Base-by-base conservation (phyloP, 2,113 vertebrate genomes). In the Bubo blakistoni region DNA sequence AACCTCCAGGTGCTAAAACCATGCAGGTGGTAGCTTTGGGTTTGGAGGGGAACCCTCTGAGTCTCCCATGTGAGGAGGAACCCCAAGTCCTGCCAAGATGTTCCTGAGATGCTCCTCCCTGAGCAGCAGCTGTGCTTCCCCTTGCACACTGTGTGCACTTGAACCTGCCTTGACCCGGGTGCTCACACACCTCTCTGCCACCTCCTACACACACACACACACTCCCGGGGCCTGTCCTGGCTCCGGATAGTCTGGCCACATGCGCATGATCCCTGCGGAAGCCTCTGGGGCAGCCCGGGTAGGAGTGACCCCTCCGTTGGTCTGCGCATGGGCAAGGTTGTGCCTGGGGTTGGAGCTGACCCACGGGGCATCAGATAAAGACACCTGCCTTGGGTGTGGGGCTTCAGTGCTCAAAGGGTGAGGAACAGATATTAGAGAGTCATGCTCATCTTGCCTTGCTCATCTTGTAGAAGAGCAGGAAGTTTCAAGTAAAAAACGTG, bases 121-220 rank as follows among this genome's bases (percentile, higher is more conserved):
- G 0, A 22, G 29, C 61, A 58, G 27, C 30, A 18, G 14, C 47
- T 10, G 24, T 2, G 5, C n/a, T 59, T 67, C 21, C 40, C 55
- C 59, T 63, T 14, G 26, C 36, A 19, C 2, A 1, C 27, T 30
- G 20, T 3, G 15, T 2, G 3, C 20, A 11, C 70, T 57, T 44
- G 47, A 58, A 66, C 14, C 40, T 1, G 1, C 49, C 36, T 66
- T 40, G 58, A 5, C 34, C 38, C 1, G 0, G 32, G 4, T 40
- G 62, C n/a, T 70, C 4, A 0, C 62, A 51, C 62, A 52, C 55
- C 61, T 51, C 30, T 36, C 34, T 36, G 52, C 55, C 55, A 34
- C 82, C 67, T 65, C 58, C 81, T 26, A 25, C 25, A 20, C 57
- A 7, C 51, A 16, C 57, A 16, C 9, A 3, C 36, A 18, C 1